Conservation (phyloP, 2,797 vertebrate species). For the Microctenopoma stevenorrisi region DNA sequence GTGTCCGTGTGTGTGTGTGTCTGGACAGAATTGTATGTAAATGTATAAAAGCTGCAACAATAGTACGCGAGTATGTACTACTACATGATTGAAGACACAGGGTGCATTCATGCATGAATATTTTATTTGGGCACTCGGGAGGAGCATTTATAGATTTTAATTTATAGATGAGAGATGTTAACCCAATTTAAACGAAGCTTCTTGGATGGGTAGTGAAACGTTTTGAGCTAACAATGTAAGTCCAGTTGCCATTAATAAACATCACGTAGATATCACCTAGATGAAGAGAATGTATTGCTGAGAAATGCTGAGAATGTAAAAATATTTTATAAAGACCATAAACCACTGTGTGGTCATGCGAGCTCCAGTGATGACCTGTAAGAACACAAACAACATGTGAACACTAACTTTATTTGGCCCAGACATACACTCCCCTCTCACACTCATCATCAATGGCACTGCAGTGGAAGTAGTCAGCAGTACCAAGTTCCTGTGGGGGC, state of each 20-base stretch:
- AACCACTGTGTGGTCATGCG: conserved; percentile 2
- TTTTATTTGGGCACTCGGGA: conserved; percentile 41
- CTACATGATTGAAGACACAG: conserved; percentile 28
- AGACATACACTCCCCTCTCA: too few species aligned
- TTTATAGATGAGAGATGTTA: conserved; percentile 61
- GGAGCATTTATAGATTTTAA: conserved; percentile 42
- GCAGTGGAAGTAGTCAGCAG: too few species aligned
- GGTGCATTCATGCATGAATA: conserved; percentile 46
- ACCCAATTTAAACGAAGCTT: conserved; percentile 36
- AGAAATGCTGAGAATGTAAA: conserved; percentile 8
- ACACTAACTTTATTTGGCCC: background rate
- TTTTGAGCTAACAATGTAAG: too few species aligned
- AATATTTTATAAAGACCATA: too few species aligned
- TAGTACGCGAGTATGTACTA: conserved; percentile 2
- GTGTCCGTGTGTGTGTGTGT: conserved; percentile 21
- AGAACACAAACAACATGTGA: background rate
- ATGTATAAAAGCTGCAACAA: conserved; percentile 24
- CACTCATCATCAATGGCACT: too few species aligned
- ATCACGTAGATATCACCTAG: too few species aligned
- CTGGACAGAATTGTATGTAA: conserved; percentile 19
- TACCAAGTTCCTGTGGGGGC: too few species aligned
- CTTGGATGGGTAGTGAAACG: too few species aligned
- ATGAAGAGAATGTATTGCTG: too few species aligned
- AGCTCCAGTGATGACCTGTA: background rate
- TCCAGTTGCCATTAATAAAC: too few species aligned